Evolutionary conservation across 2,888 invertebrate genomes (phyloP), one percentile per base, ranked within the genome.

Genomic region (Tenthredo distinguenda): DNA sequence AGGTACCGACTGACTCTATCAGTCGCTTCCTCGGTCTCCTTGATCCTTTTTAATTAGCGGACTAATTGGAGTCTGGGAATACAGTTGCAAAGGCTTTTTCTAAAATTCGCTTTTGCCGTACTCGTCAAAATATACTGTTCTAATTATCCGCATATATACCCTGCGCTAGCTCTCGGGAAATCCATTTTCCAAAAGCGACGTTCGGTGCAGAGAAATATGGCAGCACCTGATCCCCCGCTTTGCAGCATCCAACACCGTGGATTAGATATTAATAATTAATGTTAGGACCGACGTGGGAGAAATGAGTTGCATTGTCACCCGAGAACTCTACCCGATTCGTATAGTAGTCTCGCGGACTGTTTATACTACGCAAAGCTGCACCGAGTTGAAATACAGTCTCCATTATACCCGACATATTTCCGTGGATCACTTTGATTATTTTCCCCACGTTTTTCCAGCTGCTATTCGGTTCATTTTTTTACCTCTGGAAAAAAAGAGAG

Each of bases 191-290:
- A 31, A 77, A 50, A 50, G 74, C 74, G 43, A 74, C 74, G 43
- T 40, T 68, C 18, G 31, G 34, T 26, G 34, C 31, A 34, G 77
- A 77, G 77, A 77, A 77, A 77, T 77, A 55, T 74, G 40, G 74
- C 43, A 43, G 74, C 74, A 74, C 74, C 74, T 43, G 74, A 74
- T 50, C 77, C 77, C 77, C 50, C 55, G 77, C 34, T 37, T 77
- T 21, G 55, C 34, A 77, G 34, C 77, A 50, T 77, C 77, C 77
- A 55, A 77, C 77, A 40, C n/a, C 55, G 77, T 77, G 77, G 55
- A 77, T 77, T 77, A 77, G 55, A 77, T 77, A 77, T 77, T 77
- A 77, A 77, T 77, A 77, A 77, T 77, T 77, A 77, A 77, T 77
- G 77, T 34, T 47, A 55, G 77, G 18, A 50, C 77, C 77, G 77